These are phyloP conservation scores for Zophobas atratus DNA, from an alignment of 1,140 invertebrate genomes.

Conservation along the genomic window DNA sequence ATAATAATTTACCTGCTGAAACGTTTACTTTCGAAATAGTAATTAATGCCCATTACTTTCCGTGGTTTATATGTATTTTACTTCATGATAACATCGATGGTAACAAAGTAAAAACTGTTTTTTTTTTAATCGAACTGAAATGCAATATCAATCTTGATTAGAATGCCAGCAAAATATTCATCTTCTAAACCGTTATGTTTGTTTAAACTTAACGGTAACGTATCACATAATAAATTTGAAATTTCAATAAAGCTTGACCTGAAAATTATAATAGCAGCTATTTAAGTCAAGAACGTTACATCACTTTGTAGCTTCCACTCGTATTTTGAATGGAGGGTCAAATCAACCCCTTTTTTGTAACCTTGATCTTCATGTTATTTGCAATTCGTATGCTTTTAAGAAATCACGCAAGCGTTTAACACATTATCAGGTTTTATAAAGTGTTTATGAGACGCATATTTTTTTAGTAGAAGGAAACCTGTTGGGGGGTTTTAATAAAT, in stretches of 20 bases:
- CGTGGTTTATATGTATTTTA: too few relatives aligned
- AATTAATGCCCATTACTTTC: too few relatives aligned
- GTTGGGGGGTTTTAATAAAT: not conserved
- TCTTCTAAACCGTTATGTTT: slow-evolving; percentile 15
- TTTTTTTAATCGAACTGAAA: too few relatives aligned
- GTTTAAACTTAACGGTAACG: slow-evolving; percentile 35
- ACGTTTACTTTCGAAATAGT: too few relatives aligned
- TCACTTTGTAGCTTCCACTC: not conserved
- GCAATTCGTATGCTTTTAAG: not conserved
- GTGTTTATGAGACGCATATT: not conserved
- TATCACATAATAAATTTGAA: slow-evolving; percentile 30
- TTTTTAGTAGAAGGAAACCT: not conserved
- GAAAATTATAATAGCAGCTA: slow-evolving; percentile 5
- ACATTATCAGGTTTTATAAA: slow-evolving; percentile 8
- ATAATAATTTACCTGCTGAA: too few relatives aligned
- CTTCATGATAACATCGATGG: too few relatives aligned
- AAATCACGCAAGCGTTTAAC: slow-evolving; percentile 5
- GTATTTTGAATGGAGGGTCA: not conserved
- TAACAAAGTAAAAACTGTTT: too few relatives aligned
- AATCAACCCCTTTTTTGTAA: not conserved
- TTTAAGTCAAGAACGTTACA: not conserved
- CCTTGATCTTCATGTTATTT: slow-evolving; percentile 7
- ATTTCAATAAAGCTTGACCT: slow-evolving; percentile 11
- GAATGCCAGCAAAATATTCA: not conserved
- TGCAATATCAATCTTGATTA: too few relatives aligned